Conservation (phyloP, 2,797 vertebrate genomes). For the Anabacerthia variegaticeps region DNA sequence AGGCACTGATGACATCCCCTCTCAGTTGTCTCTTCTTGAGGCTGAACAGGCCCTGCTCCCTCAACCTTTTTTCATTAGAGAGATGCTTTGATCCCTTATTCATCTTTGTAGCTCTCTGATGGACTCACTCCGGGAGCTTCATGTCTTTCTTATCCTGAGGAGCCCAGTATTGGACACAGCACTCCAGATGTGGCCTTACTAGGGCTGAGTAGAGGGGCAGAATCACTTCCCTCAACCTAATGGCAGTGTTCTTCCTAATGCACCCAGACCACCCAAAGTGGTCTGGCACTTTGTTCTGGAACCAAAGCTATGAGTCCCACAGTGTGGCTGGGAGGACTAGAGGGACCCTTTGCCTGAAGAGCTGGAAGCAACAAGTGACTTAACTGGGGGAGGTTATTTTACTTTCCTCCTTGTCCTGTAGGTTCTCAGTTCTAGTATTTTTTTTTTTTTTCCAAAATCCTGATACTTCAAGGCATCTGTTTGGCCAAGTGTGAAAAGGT, state of each 20-base stretch:
- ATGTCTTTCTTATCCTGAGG: fast-evolving
- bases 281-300: background rate
- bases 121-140: fast-evolving
- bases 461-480: background rate
- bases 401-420: background rate
- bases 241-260: background rate
- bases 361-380: background rate
- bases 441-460: background rate
- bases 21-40: background rate
- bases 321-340: background rate
- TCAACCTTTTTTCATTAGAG: background rate
- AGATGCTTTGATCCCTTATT: background rate
- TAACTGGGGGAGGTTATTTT: background rate
- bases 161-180: background rate
- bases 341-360: background rate
- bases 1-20: background rate
- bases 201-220: background rate
- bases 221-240: background rate
- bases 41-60: background rate
- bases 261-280: fast-evolving
- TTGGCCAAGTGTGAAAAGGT: background rate
- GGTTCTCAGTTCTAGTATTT: background rate
- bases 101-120: background rate
- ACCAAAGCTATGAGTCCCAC: background rate
- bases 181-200: background rate